These are phyloP conservation scores for Lethenteron reissneri DNA, from an alignment of 2,113 vertebrate species.

Conservation along the genomic window DNA sequence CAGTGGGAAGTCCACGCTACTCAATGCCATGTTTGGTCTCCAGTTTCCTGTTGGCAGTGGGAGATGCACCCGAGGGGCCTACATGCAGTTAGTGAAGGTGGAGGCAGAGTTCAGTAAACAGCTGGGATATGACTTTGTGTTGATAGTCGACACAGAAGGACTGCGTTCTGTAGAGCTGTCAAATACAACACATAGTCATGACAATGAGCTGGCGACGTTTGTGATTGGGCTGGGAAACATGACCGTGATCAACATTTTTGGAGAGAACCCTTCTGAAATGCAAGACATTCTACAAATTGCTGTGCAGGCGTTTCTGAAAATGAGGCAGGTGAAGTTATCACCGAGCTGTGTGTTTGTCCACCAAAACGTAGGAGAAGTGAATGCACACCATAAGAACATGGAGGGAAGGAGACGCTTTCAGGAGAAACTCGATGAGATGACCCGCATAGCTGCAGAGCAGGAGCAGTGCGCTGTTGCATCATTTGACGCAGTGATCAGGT, in stretches of 20 bases:
- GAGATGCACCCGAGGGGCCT: slow-evolving; percentile 26
- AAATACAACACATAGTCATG: slow-evolving; percentile 15
- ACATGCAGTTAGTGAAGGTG: slow-evolving; percentile 17
- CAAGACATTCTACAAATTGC: slow-evolving; percentile 15
- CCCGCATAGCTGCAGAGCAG: slow-evolving; percentile 5
- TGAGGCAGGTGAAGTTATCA: slow-evolving; percentile 10
- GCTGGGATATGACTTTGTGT: slow-evolving; percentile 22
- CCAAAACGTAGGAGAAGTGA: slow-evolving; percentile 13
- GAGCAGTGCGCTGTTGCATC: background rate
- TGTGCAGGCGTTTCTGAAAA: slow-evolving; percentile 15
- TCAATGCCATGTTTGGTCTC: slow-evolving; percentile 41
- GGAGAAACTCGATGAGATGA: slow-evolving; percentile 13
- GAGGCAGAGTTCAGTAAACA: slow-evolving; percentile 12
- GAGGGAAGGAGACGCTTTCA: slow-evolving; percentile 12
- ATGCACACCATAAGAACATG: slow-evolving; percentile 10
- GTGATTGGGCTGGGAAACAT: slow-evolving; percentile 35
- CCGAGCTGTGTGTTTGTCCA: slow-evolving; percentile 15
- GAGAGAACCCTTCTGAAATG: slow-evolving; percentile 14
- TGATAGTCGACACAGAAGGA: slow-evolving; percentile 15
- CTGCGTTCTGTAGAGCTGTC: slow-evolving; percentile 13
- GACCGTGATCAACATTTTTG: slow-evolving; percentile 16
- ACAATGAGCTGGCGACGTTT: slow-evolving; percentile 34
- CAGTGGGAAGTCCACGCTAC: slow-evolving; percentile 37
- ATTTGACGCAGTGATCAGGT: slow-evolving; percentile 14
- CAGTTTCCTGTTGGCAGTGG: slow-evolving; percentile 25